These are phyloP conservation scores for Cheilosia vulpina DNA, from an alignment of 2,888 invertebrate genomes.

Conservation along the genomic window DNA sequence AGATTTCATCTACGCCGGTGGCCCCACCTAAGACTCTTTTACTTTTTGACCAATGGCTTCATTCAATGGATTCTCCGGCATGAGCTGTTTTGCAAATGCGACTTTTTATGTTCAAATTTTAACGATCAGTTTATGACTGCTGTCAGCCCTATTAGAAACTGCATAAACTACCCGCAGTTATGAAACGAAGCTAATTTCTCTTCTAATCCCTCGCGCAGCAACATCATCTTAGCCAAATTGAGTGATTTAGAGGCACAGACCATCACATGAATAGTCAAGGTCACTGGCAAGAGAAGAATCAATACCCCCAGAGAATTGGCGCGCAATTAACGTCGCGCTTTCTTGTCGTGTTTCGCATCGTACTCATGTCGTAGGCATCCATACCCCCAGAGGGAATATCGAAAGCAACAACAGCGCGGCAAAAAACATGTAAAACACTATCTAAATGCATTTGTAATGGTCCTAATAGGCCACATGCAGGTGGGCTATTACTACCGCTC, in stretches of 20 bases:
- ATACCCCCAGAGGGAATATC: constrained; percentile 1
- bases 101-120: not conserved
- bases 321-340: constrained; percentile 12
- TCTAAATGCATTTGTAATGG: constrained; percentile 17
- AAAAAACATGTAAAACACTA: constrained; percentile 20
- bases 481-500: constrained; percentile 19
- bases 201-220: not conserved
- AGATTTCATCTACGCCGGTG: too few relatives aligned
- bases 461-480: constrained; percentile 38
- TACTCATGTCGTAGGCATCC: too few relatives aligned
- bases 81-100: not conserved
- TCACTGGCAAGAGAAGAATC: not conserved
- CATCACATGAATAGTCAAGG: not conserved
- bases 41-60: too few relatives aligned
- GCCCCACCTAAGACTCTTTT: too few relatives aligned
- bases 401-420: not conserved
- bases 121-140: not conserved
- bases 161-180: not conserved
- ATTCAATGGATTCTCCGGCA: not conserved
- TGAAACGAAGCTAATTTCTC: not conserved
- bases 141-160: not conserved
- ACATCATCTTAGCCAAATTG: constrained; percentile 18
- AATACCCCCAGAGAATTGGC: constrained; percentile 4
- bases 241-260: constrained; percentile 9
- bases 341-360: not conserved